phyloP scores from a whole-genome alignment of 2,888 invertebrate genomes.

The Phyllotreta striolata region DNA sequence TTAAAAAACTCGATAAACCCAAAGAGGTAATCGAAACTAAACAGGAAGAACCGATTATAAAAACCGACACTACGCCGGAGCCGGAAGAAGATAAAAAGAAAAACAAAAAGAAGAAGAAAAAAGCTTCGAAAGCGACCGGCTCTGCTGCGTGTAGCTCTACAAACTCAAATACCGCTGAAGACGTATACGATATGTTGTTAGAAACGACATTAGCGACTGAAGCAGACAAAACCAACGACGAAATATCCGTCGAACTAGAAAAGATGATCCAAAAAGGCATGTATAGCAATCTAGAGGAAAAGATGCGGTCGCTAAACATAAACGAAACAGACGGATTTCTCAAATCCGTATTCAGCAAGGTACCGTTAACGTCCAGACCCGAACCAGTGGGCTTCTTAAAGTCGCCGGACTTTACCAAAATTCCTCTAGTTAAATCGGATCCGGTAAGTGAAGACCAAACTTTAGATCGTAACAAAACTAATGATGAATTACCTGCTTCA shows the following conservation, averaged over 20 bases:
- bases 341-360: slow-evolving; percentile 50
- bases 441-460: slow-evolving; percentile 48
- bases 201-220: slow-evolving; percentile 47
- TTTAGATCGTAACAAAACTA: slow-evolving; percentile 43
- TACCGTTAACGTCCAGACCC: slow-evolving; percentile 41
- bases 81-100: slow-evolving; percentile 42
- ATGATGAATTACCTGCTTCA: slow-evolving; percentile 46
- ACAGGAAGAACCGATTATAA: slow-evolving; percentile 5
- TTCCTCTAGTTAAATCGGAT: slow-evolving; percentile 43
- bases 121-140: slow-evolving; percentile 36
- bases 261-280: slow-evolving; percentile 59
- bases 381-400: slow-evolving; percentile 48
- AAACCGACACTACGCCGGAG: background rate
- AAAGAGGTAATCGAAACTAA: slow-evolving; percentile 25
- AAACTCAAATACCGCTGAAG: slow-evolving; percentile 45
- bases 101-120: slow-evolving; percentile 44
- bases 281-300: slow-evolving; percentile 58
- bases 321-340: slow-evolving; percentile 55
- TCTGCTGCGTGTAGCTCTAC: slow-evolving; percentile 47
- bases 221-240: slow-evolving; percentile 56
- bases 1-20: slow-evolving; percentile 38
- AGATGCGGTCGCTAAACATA: slow-evolving; percentile 56
- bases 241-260: slow-evolving; percentile 59
- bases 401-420: slow-evolving; percentile 51
- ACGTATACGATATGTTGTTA: slow-evolving; percentile 54